Evolutionary conservation across 2,888 invertebrate species (phyloP).

Genomic region (Meganola albula): DNA sequence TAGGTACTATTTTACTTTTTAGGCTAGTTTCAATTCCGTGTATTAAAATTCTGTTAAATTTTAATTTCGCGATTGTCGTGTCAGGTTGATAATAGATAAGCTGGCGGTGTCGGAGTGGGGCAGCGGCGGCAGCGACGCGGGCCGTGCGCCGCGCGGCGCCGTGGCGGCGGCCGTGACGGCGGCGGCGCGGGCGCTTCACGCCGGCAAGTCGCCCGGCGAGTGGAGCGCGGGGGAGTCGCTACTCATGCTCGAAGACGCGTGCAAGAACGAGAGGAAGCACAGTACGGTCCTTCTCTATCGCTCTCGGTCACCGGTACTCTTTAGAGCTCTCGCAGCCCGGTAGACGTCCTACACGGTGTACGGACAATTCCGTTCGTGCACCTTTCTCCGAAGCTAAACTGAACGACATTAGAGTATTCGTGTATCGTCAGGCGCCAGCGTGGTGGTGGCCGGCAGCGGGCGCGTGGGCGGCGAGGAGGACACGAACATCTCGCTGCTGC

Average conservation of each 20-base stretch:
- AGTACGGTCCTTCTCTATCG: conserved; percentile 38
- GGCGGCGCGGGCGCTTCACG: conserved; percentile 40
- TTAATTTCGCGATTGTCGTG: too few relatives aligned
- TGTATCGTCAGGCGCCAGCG: conserved; percentile 44
- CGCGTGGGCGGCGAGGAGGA: conserved; percentile 65
- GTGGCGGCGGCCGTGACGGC: conserved; percentile 17
- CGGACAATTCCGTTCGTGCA: too few relatives aligned
- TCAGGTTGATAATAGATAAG: conserved; percentile 71
- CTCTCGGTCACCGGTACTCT: neutral
- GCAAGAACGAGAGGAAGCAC: conserved; percentile 69
- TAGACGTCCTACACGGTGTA: too few relatives aligned
- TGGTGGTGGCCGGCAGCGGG: conserved; percentile 48
- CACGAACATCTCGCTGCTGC: conserved; percentile 83
- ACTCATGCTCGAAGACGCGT: conserved; percentile 69
- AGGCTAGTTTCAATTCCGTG: neutral
- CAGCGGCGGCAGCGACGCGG: conserved; percentile 32
- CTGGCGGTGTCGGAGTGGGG: conserved; percentile 56
- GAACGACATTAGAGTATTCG: too few relatives aligned
- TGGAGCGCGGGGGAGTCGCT: conserved; percentile 71
- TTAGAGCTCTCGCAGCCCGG: too few relatives aligned
- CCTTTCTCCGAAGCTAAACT: too few relatives aligned
- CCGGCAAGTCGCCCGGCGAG: conserved; percentile 68
- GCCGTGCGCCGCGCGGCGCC: conserved; percentile 11
- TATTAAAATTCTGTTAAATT: too few relatives aligned
- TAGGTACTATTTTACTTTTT: neutral